Evolutionary conservation across 2,113 vertebrate species (phyloP), one percentile per base, ranked within the genome.

Genomic region (Lophotis ruficrista): DNA sequence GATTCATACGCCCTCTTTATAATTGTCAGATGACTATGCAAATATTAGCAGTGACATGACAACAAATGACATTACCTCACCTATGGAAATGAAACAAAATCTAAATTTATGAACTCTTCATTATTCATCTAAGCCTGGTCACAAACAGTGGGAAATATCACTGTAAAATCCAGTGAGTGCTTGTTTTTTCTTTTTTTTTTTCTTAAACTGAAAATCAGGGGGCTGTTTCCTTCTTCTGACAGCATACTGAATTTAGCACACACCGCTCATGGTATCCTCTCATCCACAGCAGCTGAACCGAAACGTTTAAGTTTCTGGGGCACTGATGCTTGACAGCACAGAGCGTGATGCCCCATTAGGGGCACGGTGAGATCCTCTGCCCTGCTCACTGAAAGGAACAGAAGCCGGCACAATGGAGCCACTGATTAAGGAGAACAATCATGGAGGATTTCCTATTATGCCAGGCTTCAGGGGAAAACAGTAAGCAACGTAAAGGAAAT

Each of bases 391-490:
- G 83, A 43, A 69, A 65, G 89, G 89, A 91, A 47, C 83, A 80
- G 87, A 7, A 66, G 72, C 83, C 54, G 24, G 89, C 95, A 96
- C 94, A 94, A 47, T 69, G 91, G 91, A 97, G 94, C 94, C 95
- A 41, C 45, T 93, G 91, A 96, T 94, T 84, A 91, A 38, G 85
- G 56, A 88, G 81, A 96, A 96, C 95, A 96, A 94, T 94, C 87
- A 78, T 72, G 81, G 92, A 96, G 93, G 89, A 94, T 96, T 97
- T 97, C 96, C 96, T 96, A 41, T 94, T 50, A 7, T 92, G 94
- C 91, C 27, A 14, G 68, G 81, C 77, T 94, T 30, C 79, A 61
- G 81, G 90, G 92, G 93, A 91, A 97, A 96, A 77, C 81, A n/a
- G 91, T 69, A 50, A 94, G 93, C 89, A 54, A 77, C 31, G 81